Evolutionary conservation across 1,140 invertebrate species (phyloP).

Genomic region (Spodoptera litura): DNA sequence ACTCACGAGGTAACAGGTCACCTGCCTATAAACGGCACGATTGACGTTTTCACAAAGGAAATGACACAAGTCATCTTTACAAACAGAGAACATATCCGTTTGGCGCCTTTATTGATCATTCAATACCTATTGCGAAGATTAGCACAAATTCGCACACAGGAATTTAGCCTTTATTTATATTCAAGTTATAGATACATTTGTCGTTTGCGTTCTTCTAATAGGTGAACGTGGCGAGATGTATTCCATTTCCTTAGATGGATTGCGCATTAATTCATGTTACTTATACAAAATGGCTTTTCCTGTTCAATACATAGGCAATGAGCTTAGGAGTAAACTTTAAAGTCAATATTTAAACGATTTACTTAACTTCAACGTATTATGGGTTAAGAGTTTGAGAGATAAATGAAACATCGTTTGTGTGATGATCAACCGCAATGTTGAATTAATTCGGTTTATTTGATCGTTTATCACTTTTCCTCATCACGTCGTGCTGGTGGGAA

Average conservation of each 20-base stretch:
- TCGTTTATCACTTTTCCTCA: constrained; percentile 38
- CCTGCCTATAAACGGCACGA: constrained; percentile 40
- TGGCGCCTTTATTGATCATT: constrained; percentile 56
- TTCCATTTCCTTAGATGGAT: background rate
- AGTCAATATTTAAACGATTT: too few relatives aligned
- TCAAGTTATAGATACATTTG: constrained; percentile 5
- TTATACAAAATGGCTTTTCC: background rate
- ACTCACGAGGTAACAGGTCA: constrained; percentile 24
- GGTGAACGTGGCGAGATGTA: background rate
- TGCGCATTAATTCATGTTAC: constrained; percentile 3
- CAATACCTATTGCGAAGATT: constrained; percentile 34
- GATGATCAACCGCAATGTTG: background rate
- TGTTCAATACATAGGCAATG: background rate
- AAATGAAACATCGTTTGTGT: too few relatives aligned
- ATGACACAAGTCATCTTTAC: constrained; percentile 70
- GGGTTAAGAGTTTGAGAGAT: too few relatives aligned
- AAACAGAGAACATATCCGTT: constrained; percentile 70
- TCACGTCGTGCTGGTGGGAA: background rate
- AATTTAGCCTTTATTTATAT: constrained; percentile 16
- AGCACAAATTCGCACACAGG: constrained; percentile 8
- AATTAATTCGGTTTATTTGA: background rate
- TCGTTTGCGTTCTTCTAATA: background rate
- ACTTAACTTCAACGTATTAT: too few relatives aligned
- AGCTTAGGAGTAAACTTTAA: too few relatives aligned
- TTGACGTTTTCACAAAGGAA: constrained; percentile 63